These are phyloP conservation scores for Eulemur rufifrons DNA, from an alignment of 2,113 vertebrate genomes.

Conservation along the genomic window DNA sequence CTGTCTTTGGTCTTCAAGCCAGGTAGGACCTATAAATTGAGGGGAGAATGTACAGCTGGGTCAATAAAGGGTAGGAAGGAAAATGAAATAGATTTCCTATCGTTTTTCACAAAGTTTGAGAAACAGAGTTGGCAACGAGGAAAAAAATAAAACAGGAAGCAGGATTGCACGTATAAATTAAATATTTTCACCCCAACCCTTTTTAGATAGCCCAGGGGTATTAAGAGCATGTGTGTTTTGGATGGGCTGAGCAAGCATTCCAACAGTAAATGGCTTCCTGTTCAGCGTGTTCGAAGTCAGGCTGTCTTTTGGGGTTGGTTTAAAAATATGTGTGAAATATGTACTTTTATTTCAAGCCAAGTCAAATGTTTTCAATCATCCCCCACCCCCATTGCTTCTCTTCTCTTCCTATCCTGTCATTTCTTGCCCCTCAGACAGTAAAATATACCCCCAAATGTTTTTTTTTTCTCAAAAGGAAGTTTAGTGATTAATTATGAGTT, in stretches of 20 bases:
- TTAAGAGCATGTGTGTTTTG: conserved; percentile 91
- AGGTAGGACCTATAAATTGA: conserved; percentile 85
- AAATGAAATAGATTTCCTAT: conserved; percentile 86
- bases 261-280: conserved; percentile 97
- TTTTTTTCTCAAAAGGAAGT: conserved; percentile 82
- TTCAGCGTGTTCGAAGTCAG: conserved; percentile 91
- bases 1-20: conserved; percentile 81
- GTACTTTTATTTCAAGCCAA: conserved; percentile 93
- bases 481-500: conserved; percentile 82
- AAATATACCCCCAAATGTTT: conserved; percentile 84
- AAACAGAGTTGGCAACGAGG: conserved; percentile 83
- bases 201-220: conserved; percentile 88
- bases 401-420: conserved; percentile 69
- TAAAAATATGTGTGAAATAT: conserved; percentile 92
- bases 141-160: conserved; percentile 86
- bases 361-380: conserved; percentile 91
- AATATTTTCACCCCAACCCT: conserved; percentile 86
- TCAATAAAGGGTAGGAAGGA: conserved; percentile 80
- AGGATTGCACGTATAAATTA: conserved; percentile 89
- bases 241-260: conserved; percentile 92
- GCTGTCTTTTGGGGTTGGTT: conserved; percentile 91
- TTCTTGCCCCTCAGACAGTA: conserved; percentile 66
- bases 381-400: conserved; percentile 34
- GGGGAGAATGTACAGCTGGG: conserved; percentile 83
- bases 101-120: conserved; percentile 79